Percentiles rank a stretch among this genome's conserved stretches.
These are phyloP conservation scores for Caenorhabditis sp. DNA, from an alignment of 2,888 invertebrate species.

Conservation along the genomic window DNA sequence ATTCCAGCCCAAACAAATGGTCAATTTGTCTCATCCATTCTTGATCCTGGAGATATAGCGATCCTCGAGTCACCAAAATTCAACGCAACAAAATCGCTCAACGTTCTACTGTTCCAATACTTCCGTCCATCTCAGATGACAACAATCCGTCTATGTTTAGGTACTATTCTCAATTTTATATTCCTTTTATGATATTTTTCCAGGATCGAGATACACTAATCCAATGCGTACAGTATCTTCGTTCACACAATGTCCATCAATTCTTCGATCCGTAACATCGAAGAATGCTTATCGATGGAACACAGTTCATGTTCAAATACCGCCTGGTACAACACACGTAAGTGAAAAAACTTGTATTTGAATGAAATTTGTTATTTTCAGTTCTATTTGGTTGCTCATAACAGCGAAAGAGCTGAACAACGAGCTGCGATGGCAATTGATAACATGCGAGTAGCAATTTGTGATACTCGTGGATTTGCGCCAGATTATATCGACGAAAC, in stretches of 20 bases:
- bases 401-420: slow-evolving; percentile 56
- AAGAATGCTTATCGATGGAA: slow-evolving; percentile 68
- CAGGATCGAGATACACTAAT: slow-evolving; percentile 60
- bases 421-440: slow-evolving; percentile 67
- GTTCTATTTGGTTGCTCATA: slow-evolving; percentile 69
- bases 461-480: slow-evolving; percentile 58
- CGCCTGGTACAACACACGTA: slow-evolving; percentile 68
- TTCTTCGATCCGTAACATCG: slow-evolving; percentile 65
- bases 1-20: slow-evolving; percentile 58
- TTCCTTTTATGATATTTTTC: not conserved
- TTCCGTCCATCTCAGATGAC: slow-evolving; percentile 66
- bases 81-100: slow-evolving; percentile 63
- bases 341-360: not conserved
- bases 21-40: slow-evolving; percentile 66
- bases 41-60: slow-evolving; percentile 68
- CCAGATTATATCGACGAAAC: slow-evolving; percentile 55
- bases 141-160: slow-evolving; percentile 56
- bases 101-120: slow-evolving; percentile 68
- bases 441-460: slow-evolving; percentile 69
- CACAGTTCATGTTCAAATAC: slow-evolving; percentile 67
- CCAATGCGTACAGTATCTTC: slow-evolving; percentile 63
- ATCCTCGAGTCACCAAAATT: slow-evolving; percentile 69
- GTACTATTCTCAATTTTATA: slow-evolving; percentile 10
- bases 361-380: slow-evolving; percentile 29
- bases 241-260: slow-evolving; percentile 67